Base-by-base conservation (phyloP, 2,113 vertebrate genomes). In the Chiloscyllium plagiosum region DNA sequence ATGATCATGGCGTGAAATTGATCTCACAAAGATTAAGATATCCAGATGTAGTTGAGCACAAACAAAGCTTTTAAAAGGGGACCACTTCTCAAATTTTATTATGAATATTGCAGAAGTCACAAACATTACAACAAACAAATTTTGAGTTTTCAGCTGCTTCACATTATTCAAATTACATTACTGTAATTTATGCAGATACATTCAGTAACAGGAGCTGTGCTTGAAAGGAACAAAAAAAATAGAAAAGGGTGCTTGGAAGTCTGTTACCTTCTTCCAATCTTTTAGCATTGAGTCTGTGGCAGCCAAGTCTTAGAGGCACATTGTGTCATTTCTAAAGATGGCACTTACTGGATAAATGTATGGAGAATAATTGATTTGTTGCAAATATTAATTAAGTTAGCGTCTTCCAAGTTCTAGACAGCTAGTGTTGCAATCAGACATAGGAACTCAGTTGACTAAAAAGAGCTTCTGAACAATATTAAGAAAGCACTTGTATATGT, bases 141-240 rank as follows among this genome's bases (percentile, higher is more conserved):
- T 70, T 47, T 52, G 69, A 52, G 68, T 47, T 52, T 95, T 95
- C 42, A 52, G 94, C 33, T 76, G 68, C 42, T 47, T 50, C 69
- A 52, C 37, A 42, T 95, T 95, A 47, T 52, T 95, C 47, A 72
- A 76, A 70, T 95, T 72, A 17, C 68, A 52, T 95, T 95, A 17
- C 72, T 70, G 37, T 95, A 95, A 95, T 95, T 72, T 76, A 95
- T 95, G 94, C 94, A 95, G 69, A 95, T 52, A 17, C 24, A 29
- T 72, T 95, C 94, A 52, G 94, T 72, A 5, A 70, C 69, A 70
- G 94, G 94, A 47, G 68, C 42, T 72, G 69, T 12, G 52, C 72
- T 70, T 95, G 68, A 72, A 95, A 95, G 68, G 68, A 76, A 95
- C 94, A 95, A 72, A 65, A 76, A n/a, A 76, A 95, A 52, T 13